Base-by-base conservation (phyloP, 1,140 invertebrate species). In the Drosophila leontia region DNA sequence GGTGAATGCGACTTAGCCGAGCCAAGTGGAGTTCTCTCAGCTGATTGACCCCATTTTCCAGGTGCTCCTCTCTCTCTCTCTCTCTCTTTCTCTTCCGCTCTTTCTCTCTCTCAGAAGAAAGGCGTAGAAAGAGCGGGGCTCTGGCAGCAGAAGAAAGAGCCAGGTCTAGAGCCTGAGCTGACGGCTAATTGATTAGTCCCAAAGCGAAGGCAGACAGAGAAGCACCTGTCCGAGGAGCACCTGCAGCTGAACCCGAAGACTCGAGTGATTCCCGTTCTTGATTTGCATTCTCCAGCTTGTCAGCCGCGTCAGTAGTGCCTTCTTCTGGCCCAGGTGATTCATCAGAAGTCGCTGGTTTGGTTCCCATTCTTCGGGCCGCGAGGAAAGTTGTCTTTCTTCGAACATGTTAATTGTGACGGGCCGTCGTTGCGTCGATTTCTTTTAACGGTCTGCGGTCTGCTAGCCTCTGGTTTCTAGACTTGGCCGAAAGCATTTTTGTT, bases 321-420 rank as follows among this genome's bases (percentile, higher is more conserved):
- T 50, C 41, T 39, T 44, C 7, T 17, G 23, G 15, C 17, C 17
- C 37, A 2, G n/a, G 37, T 88, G 80, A 83, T 75, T 88, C 80
- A 88, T 84, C 57, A 65, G 42, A 29, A 58, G 42, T 42, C 35
- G 19, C 9, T 63, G 12, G 42, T 11, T 58, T 78, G 55, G 26
- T 37, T 55, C 56, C 58, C 60, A 34, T 48, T 69, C 51, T 67
- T 47, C 59, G 41, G 41, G 58, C 34, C 11, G 45, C 58, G 55
- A 90, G 83, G 85, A 90, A 90, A 90, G 85, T 90, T 88, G 78
- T 74, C 67, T 88, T 75, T 76, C 70, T 63, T 59, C 29, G 63
- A 81, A 90, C 85, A 88, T 84, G 85, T 84, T 88, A 90, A 88
- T 84, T 88, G 80, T 75, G 59, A 65, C 77, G 58, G 56, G 55